Conservation (phyloP, 1,140 invertebrate species). For the Heliconius nattereri region DNA sequence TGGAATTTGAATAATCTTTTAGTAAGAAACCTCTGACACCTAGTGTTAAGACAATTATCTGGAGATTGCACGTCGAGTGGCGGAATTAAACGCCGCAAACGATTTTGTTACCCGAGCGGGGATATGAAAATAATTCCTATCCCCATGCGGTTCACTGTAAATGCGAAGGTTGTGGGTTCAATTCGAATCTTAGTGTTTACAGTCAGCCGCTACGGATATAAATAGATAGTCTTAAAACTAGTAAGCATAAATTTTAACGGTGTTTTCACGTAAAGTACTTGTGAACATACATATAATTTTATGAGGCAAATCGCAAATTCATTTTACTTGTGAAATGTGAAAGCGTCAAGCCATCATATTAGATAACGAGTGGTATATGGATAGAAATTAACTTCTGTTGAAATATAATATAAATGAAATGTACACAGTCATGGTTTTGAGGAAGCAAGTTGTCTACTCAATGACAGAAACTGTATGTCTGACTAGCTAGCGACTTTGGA, state of each 20-base stretch:
- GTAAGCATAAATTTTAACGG: not conserved
- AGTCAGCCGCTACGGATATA: not conserved
- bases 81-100: too few relatives aligned
- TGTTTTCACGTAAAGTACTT: not conserved
- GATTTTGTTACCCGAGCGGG: too few relatives aligned
- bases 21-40: too few relatives aligned
- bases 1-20: too few relatives aligned
- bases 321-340: not conserved
- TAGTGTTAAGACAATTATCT: too few relatives aligned
- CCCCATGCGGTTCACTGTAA: too few relatives aligned
- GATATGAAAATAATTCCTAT: too few relatives aligned
- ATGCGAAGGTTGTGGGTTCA: too few relatives aligned
- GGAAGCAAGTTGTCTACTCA: too few relatives aligned
- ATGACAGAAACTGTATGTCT: not conserved
- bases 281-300: not conserved
- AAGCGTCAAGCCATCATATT: slow-evolving; percentile 1
- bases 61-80: too few relatives aligned
- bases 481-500: not conserved
- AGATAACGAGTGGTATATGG: not conserved
- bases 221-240: not conserved
- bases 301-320: not conserved
- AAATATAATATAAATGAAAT: not conserved
- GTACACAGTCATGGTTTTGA: not conserved
- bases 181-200: too few relatives aligned
- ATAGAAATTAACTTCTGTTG: not conserved